Base-by-base conservation (phyloP, 2,113 vertebrate species). In the Gymnorhina tibicen region DNA sequence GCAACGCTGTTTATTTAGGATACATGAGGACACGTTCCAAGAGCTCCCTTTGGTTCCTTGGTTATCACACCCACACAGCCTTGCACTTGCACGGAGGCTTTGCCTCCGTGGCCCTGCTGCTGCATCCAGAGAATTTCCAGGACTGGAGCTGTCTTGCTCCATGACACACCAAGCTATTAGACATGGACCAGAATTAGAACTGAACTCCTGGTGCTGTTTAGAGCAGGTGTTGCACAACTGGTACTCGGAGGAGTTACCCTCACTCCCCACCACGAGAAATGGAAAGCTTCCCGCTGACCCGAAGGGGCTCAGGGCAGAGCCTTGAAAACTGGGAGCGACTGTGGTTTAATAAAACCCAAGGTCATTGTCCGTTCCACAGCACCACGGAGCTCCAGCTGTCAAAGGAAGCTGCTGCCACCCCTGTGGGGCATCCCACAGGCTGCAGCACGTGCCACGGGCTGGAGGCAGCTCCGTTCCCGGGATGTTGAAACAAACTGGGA, bases 401-500 rank as follows among this genome's bases (percentile, higher is more conserved):
- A 56, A 39, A 97, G 76, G 78, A 91, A 88, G 63, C 60, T 56
- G 52, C 87, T 96, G 72, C 85, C 94, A 81, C 66, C 74, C 88
- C 76, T 79, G 15, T 47, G 69, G 89, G 94, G 84, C 96, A 91
- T 62, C 94, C 97, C 91, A 85, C 19, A 63, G 94, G 81, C 50
- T 23, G 32, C 17, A 94, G 82, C 44, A 81, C 50, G 60, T 91
- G 78, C 67, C 93, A 52, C 0, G 4, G 92, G 87, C 95, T 85
- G 28, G 10, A 68, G 91, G 92, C 94, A 93, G 81, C 94, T 85
- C 64, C 35, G 7, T 74, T 89, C 74, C 95, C 73, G 47, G 33
- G 81, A 87, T 69, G 83, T 19, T 47, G 70, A 59, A 86, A 37
- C 83, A 64, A 94, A 79, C 35, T 24, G 74, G 93, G 78, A 50